Evolutionary conservation across 2,113 vertebrate species (phyloP).

Genomic region (Osmerus eperlanus): DNA sequence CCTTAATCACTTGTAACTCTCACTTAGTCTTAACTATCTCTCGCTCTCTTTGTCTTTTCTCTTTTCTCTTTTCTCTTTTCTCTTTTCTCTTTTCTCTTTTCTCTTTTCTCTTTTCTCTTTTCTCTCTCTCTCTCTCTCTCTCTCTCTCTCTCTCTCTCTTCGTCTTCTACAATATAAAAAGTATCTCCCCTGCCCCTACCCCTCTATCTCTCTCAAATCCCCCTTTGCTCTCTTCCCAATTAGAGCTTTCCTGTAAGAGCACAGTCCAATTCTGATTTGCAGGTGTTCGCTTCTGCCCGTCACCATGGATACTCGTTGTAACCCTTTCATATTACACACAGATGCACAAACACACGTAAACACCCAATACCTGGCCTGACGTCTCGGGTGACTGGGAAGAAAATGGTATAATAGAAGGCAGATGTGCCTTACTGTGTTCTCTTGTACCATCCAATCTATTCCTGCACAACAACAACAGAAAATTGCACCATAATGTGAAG

Average conservation of each 20-base stretch:
- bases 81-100: too few species aligned
- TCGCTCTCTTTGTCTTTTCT: neutral
- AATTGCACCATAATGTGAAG: too few species aligned
- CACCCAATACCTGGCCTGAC: neutral
- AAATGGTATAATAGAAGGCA: neutral
- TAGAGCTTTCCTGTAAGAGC: neutral
- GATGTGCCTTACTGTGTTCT: neutral
- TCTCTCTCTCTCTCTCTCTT: neutral
- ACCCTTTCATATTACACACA: neutral
- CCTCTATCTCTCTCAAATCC: neutral
- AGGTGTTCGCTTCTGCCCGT: neutral
- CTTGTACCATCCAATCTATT: too few species aligned
- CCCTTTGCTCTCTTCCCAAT: neutral
- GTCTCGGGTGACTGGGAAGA: too few species aligned
- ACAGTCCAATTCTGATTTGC: slow-evolving; percentile 8
- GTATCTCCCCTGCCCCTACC: neutral
- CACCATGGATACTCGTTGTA: slow-evolving; percentile 5
- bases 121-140: neutral
- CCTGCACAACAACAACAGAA: too few species aligned
- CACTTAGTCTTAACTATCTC: neutral
- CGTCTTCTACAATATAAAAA: neutral
- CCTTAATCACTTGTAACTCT: too few species aligned
- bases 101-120: neutral
- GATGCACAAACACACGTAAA: neutral
- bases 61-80: too few species aligned